Conservation (phyloP, 2,797 vertebrate species). For the Gorsachius magnificus region DNA sequence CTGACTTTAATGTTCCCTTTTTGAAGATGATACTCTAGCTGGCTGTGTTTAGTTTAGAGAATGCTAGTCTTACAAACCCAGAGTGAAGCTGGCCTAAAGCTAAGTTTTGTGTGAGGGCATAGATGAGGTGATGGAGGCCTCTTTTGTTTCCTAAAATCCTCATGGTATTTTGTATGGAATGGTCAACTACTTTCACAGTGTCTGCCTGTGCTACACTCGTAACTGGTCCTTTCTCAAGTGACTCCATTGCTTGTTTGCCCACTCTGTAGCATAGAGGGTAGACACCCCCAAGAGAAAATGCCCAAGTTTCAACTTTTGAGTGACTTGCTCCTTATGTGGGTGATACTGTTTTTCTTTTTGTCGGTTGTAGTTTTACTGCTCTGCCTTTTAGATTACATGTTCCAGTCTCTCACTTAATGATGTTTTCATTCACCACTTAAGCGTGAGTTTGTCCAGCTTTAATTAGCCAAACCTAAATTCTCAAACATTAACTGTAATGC, state of each 20-base stretch:
- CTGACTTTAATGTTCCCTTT: neutral
- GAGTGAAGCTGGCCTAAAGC: neutral
- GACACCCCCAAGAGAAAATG: neutral
- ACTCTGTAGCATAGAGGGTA: rapidly evolving
- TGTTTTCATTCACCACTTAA: neutral
- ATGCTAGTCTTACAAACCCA: neutral
- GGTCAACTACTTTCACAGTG: neutral
- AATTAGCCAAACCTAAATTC: neutral
- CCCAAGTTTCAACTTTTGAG: neutral
- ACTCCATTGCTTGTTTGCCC: neutral
- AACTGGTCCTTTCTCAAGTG: neutral
- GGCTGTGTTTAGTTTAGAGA: neutral
- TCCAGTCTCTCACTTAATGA: neutral
- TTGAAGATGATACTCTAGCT: neutral
- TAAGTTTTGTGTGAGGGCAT: neutral
- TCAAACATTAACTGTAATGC: neutral
- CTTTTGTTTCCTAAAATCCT: neutral
- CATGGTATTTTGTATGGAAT: neutral
- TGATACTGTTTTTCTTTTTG: neutral
- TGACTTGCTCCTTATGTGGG: neutral
- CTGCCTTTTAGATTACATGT: neutral
- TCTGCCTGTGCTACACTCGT: neutral
- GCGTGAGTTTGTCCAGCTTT: neutral
- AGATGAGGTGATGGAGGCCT: rapidly evolving
- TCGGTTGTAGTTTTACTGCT: neutral